Evolutionary conservation across 2,113 vertebrate genomes (phyloP).

Genomic region (cattle (Bos taurus)): DNA sequence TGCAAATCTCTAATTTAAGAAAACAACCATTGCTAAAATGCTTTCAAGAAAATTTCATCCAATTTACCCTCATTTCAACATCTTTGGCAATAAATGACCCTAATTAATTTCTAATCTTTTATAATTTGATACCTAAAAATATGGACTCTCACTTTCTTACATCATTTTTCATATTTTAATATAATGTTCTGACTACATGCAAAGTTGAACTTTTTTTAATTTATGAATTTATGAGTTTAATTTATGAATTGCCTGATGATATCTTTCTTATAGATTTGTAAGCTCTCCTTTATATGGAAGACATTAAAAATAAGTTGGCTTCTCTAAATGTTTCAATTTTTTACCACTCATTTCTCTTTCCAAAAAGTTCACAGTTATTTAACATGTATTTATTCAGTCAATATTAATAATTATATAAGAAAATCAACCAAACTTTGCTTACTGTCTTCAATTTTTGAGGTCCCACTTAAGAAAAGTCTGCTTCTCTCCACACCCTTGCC

Average conservation of each 20-base stretch:
- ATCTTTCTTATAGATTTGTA: neutral
- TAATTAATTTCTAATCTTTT: neutral
- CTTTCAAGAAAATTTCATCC: neutral
- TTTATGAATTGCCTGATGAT: neutral
- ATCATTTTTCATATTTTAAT: neutral
- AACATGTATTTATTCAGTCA: neutral
- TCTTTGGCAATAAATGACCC: neutral
- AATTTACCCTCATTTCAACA: neutral
- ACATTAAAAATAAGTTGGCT: neutral
- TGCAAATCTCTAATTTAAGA: neutral
- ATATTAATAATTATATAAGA: neutral
- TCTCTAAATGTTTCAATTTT: neutral
- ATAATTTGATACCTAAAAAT: neutral
- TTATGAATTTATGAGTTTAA: neutral
- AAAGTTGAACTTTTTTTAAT: neutral
- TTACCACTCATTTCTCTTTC: neutral
- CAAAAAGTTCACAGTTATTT: neutral
- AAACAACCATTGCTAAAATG: neutral
- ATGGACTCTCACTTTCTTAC: neutral
- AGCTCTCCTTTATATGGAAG: neutral
- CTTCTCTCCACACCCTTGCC: neutral
- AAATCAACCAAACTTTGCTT: neutral
- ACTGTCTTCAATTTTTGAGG: neutral
- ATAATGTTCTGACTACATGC: neutral
- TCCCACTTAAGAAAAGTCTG: neutral